phyloP scores from a whole-genome alignment of 2,888 invertebrate species.

The Spialia ferax region DNA sequence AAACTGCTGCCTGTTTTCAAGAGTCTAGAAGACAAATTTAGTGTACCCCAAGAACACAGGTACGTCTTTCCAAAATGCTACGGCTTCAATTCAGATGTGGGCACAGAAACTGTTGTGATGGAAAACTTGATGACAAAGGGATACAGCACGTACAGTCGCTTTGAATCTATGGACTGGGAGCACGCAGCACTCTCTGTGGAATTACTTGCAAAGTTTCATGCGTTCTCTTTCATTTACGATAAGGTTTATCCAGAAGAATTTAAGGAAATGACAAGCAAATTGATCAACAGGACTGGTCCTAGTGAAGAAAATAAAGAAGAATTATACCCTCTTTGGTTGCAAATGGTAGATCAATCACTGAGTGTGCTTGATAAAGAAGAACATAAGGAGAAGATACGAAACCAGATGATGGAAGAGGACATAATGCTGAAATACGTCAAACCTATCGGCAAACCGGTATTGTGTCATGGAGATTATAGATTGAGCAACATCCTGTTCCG shows the following conservation, averaged over 20 bases:
- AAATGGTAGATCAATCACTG: conserved; percentile 46
- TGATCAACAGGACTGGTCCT: conserved; percentile 44
- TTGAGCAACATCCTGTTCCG: conserved; percentile 58
- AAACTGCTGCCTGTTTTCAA: conserved; percentile 55
- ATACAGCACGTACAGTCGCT: conserved; percentile 59
- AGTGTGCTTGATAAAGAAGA: conserved; percentile 54
- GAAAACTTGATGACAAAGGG: conserved; percentile 63
- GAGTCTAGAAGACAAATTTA: conserved; percentile 54
- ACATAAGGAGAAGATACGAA: conserved; percentile 50
- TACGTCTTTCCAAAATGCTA: conserved; percentile 59
- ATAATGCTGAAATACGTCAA: conserved; percentile 45
- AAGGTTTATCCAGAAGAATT: conserved; percentile 60
- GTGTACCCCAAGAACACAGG: conserved; percentile 54
- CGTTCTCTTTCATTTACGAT: conserved; percentile 62
- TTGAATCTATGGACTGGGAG: conserved; percentile 62
- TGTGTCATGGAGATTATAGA: conserved; percentile 65
- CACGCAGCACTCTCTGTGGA: conserved; percentile 60
- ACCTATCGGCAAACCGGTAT: conserved; percentile 50
- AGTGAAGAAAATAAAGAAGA: conserved; percentile 27
- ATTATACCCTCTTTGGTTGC: conserved; percentile 41
- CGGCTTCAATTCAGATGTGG: conserved; percentile 51
- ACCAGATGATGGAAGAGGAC: conserved; percentile 44
- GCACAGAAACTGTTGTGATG: conserved; percentile 63
- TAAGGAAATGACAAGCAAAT: conserved; percentile 45
- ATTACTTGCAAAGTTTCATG: conserved; percentile 71